These are phyloP conservation scores for Heterotilapia buettikoferi DNA, from an alignment of 2,113 vertebrate genomes.

Conservation along the genomic window DNA sequence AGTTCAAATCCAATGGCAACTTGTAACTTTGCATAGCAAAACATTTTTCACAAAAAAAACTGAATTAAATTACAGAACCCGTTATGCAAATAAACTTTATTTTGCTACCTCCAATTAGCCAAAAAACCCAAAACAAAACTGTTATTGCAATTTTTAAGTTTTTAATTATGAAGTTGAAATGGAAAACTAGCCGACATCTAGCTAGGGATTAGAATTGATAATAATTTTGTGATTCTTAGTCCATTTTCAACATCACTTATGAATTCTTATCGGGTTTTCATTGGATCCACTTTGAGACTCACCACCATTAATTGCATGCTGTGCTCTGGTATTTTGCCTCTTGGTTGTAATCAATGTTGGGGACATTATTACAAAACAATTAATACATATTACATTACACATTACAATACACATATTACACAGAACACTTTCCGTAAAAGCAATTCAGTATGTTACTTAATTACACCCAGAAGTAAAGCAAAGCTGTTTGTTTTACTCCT, in stretches of 20 bases:
- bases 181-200: neutral
- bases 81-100: neutral
- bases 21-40: neutral
- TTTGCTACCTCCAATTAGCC: neutral
- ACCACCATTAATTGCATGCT: neutral
- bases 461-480: neutral
- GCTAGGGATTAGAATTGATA: neutral
- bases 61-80: neutral
- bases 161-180: neutral
- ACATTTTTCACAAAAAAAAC: neutral
- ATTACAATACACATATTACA: neutral
- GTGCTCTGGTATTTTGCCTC: neutral
- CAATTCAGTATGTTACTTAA: neutral
- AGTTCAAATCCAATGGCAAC: neutral
- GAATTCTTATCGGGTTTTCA: neutral
- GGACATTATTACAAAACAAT: neutral
- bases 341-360: neutral
- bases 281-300: neutral
- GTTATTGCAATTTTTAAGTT: neutral
- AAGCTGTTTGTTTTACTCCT: neutral
- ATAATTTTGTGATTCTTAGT: neutral
- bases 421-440: neutral
- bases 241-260: neutral
- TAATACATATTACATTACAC: neutral
- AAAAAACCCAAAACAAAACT: neutral